Base-by-base conservation (phyloP, 1,140 invertebrate genomes). In the Arion vulgaris region DNA sequence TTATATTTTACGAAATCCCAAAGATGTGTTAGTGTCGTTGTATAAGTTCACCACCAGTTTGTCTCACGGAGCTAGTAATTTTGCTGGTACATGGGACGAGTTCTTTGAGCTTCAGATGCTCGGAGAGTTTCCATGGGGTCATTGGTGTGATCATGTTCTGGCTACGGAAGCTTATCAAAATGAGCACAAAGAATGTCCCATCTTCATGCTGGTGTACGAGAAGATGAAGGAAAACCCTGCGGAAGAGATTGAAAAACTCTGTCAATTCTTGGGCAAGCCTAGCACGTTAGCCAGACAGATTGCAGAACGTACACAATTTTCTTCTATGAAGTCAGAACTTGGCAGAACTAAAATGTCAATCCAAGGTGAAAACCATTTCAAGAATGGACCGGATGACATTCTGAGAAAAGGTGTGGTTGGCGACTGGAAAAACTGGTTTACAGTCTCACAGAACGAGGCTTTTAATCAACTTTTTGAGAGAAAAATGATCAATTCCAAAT, bases 401-500 rank as follows among this genome's bases (percentile, higher is more conserved):
- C 28, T 76, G 7, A 51, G 74, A 34, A 53, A 49, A 11, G 68
- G 85, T 32, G 49, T 76, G 23, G 80, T 86, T n/a, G 85, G 85
- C n/a, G 85, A 85, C 78, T 86, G 85, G 85, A 85, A 74, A 38
- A 84, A 86, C 39, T 85, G 82, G 76, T 86, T 86, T 73, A 84
- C 84, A 28, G 71, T 66, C 2, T 71, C 69, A 45, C 85, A 86
- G 73, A 82, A 82, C 32, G 71, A 85, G 34, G 62, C 77, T n/a
- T 86, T 85, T 49, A 75, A 84, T 38, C 15, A 71, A 38, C 32
- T 80, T 19, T 83, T 79, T 72, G 26, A 80, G n/a, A 45, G 34
- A 13, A 80, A 53, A 49, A 83, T 80, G 76, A n/a, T 32, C 36
- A 74, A 53, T 4, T 76, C 74, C 5, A 32, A 53, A n/a, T 28